Evolutionary conservation across 2,797 vertebrate genomes (phyloP).

Genomic region (Leptoclinus maculatus): DNA sequence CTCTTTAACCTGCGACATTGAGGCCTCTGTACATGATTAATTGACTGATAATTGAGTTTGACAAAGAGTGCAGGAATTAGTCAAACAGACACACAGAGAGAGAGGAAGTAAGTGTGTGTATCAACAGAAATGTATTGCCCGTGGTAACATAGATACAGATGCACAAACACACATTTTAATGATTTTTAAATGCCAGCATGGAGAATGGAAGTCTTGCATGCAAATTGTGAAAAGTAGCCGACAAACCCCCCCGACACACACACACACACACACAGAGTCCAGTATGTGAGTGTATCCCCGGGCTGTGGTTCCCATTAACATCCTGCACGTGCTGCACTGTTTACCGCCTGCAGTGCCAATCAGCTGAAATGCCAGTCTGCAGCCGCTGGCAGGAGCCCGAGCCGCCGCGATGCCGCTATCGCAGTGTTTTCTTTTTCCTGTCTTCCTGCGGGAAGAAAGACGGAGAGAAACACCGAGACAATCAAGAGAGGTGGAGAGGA

Average conservation of each 20-base stretch:
- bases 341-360: constrained; percentile 61
- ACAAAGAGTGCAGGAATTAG: constrained; percentile 21
- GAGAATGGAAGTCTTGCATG: constrained; percentile 17
- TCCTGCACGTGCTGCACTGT: constrained; percentile 41
- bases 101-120: background rate
- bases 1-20: constrained; percentile 4
- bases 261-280: constrained; percentile 11
- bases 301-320: constrained; percentile 65
- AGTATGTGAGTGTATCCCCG: constrained; percentile 26
- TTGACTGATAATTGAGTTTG: constrained; percentile 24
- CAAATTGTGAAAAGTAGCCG: background rate
- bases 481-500: constrained; percentile 35
- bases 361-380: constrained; percentile 64
- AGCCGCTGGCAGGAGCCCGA: constrained; percentile 32
- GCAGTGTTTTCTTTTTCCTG: constrained; percentile 16
- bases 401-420: constrained; percentile 34
- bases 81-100: background rate
- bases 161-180: constrained; percentile 31
- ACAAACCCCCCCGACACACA: constrained; percentile 5
- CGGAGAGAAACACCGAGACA: constrained; percentile 23
- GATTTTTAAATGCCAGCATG: constrained; percentile 32
- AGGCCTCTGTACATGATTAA: background rate
- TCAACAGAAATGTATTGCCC: constrained; percentile 30
- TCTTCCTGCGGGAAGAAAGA: constrained; percentile 43
- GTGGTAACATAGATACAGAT: constrained; percentile 30